phyloP scores from a whole-genome alignment of 2,113 vertebrate species.

The Peromyscus californicus region DNA sequence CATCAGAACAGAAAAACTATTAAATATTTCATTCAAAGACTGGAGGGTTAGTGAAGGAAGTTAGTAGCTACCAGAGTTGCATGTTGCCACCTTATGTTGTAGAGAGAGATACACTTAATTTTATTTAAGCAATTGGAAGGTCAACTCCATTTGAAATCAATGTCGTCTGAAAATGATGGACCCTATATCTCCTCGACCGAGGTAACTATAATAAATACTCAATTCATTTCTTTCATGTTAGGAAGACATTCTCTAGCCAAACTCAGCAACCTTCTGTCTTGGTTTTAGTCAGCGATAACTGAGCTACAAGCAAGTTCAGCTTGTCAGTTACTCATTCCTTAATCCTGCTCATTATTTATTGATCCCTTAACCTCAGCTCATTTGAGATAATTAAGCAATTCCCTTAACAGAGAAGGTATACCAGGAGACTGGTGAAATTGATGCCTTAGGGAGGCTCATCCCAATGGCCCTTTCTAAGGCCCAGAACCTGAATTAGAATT shows the following conservation, averaged over 20 bases:
- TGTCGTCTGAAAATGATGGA: background rate
- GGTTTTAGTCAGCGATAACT: constrained; percentile 28
- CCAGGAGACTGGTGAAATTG: constrained; percentile 30
- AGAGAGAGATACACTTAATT: background rate
- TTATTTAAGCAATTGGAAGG: constrained; percentile 5
- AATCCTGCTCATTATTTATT: constrained; percentile 52
- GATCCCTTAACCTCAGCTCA: constrained; percentile 30
- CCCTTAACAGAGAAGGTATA: constrained; percentile 30
- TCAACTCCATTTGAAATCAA: constrained; percentile 25
- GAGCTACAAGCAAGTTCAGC: background rate
- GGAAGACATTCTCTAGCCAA: background rate
- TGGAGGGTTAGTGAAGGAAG: background rate
- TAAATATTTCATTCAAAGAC: constrained; percentile 39
- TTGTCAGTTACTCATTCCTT: background rate
- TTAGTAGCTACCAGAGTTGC: background rate
- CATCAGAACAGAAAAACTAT: background rate
- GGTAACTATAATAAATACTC: background rate
- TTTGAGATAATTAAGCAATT: constrained; percentile 56
- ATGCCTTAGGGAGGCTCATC: background rate
- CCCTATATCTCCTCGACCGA: background rate
- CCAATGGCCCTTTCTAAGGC: background rate
- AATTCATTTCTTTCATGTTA: background rate
- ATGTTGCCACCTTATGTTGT: background rate
- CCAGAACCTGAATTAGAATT: constrained; percentile 27
- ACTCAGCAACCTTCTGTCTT: background rate